Conservation (phyloP, 1,140 invertebrate species). For the Bradynema listronoti region DNA sequence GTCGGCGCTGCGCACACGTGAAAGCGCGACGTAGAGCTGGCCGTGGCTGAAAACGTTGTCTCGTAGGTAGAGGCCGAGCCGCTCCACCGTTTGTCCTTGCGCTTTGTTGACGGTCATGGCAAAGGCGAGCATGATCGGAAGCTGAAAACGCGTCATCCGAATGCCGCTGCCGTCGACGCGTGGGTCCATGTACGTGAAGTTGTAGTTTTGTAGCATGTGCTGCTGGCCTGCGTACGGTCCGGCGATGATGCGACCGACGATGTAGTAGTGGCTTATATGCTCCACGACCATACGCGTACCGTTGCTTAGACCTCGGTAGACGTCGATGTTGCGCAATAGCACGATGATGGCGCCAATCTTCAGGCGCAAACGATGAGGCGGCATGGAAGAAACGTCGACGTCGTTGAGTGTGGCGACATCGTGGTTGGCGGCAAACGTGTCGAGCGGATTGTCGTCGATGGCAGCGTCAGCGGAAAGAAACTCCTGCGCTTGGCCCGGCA, state of each 20-base stretch:
- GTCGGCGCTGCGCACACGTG: slow-evolving; percentile 5
- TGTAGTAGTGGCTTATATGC: background rate
- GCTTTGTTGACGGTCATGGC: slow-evolving; percentile 63
- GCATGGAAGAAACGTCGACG: background rate
- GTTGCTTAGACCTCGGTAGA: slow-evolving; percentile 7
- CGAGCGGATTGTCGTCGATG: background rate
- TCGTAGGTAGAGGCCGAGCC: slow-evolving; percentile 55
- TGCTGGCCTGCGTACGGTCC: background rate
- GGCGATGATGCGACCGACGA: background rate
- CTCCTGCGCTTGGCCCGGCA: background rate
- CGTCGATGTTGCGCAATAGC: background rate
- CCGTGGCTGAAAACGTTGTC: slow-evolving; percentile 10
- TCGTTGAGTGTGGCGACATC: slow-evolving; percentile 7
- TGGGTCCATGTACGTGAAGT: too few relatives aligned
- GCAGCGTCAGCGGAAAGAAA: background rate
- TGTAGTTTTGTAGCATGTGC: too few relatives aligned
- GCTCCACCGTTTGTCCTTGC: slow-evolving; percentile 59
- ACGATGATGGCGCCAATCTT: slow-evolving; percentile 13
- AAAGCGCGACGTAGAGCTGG: slow-evolving; percentile 12
- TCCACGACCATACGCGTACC: slow-evolving; percentile 16
- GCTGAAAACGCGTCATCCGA: slow-evolving; percentile 54
- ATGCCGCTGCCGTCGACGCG: too few relatives aligned
- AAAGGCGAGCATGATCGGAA: slow-evolving; percentile 62
- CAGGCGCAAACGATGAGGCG: slow-evolving; percentile 9
- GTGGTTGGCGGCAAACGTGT: background rate